A percentile compares a stretch with the other conserved stretches of the same genome.
Conservation (phyloP, 2,888 invertebrate species). For the Xestia c-nigrum region DNA sequence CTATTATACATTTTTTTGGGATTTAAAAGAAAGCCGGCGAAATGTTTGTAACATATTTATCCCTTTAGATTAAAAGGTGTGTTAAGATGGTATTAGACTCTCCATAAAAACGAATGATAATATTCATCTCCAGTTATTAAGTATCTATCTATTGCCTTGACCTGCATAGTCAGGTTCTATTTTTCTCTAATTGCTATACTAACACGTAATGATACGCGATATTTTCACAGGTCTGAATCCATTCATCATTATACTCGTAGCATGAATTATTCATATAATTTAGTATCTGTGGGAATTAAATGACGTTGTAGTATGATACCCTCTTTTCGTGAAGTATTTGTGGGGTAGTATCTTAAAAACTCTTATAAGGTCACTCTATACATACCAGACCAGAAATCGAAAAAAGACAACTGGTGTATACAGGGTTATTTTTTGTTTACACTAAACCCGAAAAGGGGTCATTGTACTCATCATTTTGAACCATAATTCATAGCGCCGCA, state of each 20-base stretch:
- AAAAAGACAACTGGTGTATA: too few species aligned
- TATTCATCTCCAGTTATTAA: background rate
- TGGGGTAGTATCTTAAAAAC: background rate
- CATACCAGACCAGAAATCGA: too few species aligned
- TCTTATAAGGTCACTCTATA: background rate
- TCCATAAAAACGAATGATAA: too few species aligned
- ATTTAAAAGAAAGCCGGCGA: background rate
- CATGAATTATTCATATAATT: slow-evolving; percentile 60
- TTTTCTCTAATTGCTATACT: slow-evolving; percentile 44
- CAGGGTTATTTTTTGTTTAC: too few species aligned
- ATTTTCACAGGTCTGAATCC: slow-evolving; percentile 43
- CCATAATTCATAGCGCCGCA: too few species aligned
- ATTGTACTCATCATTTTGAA: too few species aligned
- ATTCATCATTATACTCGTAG: slow-evolving; percentile 53
- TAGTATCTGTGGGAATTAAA: slow-evolving; percentile 39
- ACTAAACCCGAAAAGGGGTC: too few species aligned
- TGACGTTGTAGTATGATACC: slow-evolving; percentile 14
- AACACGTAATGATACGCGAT: slow-evolving; percentile 49
- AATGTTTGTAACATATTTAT: background rate
- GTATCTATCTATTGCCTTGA: slow-evolving; percentile 33
- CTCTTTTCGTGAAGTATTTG: background rate
- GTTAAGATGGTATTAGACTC: too few species aligned
- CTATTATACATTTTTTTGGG: background rate
- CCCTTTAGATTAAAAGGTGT: too few species aligned
- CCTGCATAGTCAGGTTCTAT: slow-evolving; percentile 30